Evolutionary conservation across 2,888 invertebrate species (phyloP).

Genomic region (Eutolmus rufibarbis): DNA sequence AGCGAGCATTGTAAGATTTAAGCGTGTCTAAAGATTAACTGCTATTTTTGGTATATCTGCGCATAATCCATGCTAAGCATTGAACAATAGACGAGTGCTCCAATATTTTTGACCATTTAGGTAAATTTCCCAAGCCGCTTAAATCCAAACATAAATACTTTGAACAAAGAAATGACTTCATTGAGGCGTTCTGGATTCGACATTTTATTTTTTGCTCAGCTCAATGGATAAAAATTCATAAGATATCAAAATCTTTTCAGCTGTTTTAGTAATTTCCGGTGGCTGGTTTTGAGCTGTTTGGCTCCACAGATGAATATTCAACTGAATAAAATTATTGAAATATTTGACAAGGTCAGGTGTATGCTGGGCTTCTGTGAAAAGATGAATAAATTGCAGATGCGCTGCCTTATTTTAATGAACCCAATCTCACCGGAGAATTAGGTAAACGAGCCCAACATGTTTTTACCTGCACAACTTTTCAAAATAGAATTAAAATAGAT

Average conservation of each 20-base stretch:
- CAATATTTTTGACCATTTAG: not conserved
- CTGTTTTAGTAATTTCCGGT: not conserved
- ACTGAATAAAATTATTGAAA: slow-evolving; percentile 14
- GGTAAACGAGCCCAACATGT: not conserved
- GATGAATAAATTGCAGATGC: not conserved
- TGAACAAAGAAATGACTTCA: not conserved
- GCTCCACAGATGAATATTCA: not conserved
- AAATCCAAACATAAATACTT: not conserved
- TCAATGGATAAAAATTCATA: not conserved
- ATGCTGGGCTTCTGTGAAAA: not conserved
- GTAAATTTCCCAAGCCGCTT: not conserved
- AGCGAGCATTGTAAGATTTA: not conserved
- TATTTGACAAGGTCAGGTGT: slow-evolving; percentile 8
- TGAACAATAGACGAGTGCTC: not conserved
- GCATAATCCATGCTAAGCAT: not conserved
- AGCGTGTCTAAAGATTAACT: not conserved
- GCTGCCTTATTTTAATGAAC: not conserved
- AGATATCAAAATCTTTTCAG: not conserved
- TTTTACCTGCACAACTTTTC: not conserved
- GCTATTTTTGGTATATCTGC: not conserved
- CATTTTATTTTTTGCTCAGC: not conserved
- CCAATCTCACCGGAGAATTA: not conserved
- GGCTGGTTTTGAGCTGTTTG: not conserved
- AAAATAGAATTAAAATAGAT: not conserved
- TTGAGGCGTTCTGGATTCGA: not conserved